Base-by-base conservation (phyloP, 2,888 invertebrate species). In the Hypena proboscidalis region DNA sequence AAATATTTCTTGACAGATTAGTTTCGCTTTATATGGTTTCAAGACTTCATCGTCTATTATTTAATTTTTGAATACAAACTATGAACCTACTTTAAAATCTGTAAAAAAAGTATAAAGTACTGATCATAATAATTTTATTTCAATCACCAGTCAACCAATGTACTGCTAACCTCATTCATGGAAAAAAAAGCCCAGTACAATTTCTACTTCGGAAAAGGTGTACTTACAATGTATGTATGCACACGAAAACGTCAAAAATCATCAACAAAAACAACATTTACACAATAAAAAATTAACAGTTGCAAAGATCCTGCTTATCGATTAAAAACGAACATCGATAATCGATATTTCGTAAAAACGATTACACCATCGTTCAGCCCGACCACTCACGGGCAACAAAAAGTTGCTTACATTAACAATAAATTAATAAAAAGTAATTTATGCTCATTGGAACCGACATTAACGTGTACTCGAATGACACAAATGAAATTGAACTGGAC, bases 301-400 rank as follows among this genome's bases (percentile, higher is more conserved):
- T 50, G 48, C 67, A 23, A 27, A 40, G 29, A 53, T 63, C 56
- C 64, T 56, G 49, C 29, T 8, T 23, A 43, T 15, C 44, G 45
- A 43, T 63, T 2, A 54, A 54, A 20, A 27, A 11, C 27, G 45
- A 62, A 52, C 53, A 58, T 42, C 58, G n/a, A n/a, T n/a, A n/a
- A 58, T 58, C 34, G 41, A 27, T 20, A 17, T 37, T 37, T 30
- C 37, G 21, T 14, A 22, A 21, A 17, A 10, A 13, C 5, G 17
- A 29, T 10, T 17, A 23, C 22, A 11, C 14, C 14, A 29, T 20
- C 29, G 21, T 37, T 37, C 26, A 29, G 31, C 11, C 19, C 4
- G 22, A 23, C 39, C 13, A 42, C 48, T 20, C 7, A 19, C 10
- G 4, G n/a, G 27, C 15, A 8, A 29, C 35, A 52, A 51, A 55